Base-by-base conservation (phyloP, 1,140 invertebrate genomes). In the Caenorhabditis remanei region DNA sequence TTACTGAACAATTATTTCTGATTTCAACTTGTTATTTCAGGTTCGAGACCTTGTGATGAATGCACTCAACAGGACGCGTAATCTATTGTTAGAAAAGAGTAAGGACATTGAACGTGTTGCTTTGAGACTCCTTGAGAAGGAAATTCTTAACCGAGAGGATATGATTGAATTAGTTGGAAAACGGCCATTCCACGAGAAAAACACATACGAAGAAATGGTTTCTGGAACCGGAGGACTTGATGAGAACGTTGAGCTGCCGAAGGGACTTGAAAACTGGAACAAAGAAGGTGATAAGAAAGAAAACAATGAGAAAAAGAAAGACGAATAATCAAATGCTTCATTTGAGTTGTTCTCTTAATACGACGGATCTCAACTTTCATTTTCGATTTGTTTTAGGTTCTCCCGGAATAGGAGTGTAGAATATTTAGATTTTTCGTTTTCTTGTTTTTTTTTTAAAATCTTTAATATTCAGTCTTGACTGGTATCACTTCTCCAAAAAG, bases 151-250 rank as follows among this genome's bases (percentile, higher is more conserved):
- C 91, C 95, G 98, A 87, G 96, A 99, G 48, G 98, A 99, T 91
- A 99, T 99, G 97, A 96, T 99, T 88, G 97, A 99, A 93, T 93
- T 99, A 8, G 94, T 99, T 4, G 98, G 98, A 7, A 94, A 95
- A 63, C 94, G 98, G 90, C 98, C 98, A 0, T 99, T 99, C 95
- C 95, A 96, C 43, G 98, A 99, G 93, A 99, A 99, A 94, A 98
- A 97, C 19, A 99, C 98, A 7, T 99, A 99, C 92, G 98, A 99
- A 94, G 96, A 99, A 92, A 99, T 99, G 94, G 98, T 99, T 1
- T 97, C 97, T 94, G 98, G 98, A 0, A 99, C 98, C 16, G 98
- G 98, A 21, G 86, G 86, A 0, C 95, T 98, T 89, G 98, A 99
- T 90, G 98, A 99, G 93, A 96, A 99, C 91, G 99, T 97, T 0